Base-by-base conservation (phyloP, 2,888 invertebrate species). In the Leuctra nigra region DNA sequence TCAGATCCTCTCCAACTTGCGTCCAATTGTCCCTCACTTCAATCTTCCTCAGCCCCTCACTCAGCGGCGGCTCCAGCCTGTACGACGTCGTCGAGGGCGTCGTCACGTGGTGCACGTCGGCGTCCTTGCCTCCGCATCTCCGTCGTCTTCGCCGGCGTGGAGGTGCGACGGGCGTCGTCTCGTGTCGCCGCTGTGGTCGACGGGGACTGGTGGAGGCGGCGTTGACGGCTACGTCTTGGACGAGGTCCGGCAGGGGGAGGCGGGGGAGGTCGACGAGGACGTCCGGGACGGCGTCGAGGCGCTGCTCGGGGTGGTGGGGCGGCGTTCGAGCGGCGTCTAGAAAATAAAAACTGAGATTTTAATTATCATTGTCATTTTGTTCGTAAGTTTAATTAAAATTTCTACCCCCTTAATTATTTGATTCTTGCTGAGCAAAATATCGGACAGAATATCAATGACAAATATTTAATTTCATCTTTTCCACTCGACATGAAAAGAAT, bases 1-100 rank as follows among this genome's bases (percentile, higher is more conserved):
- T 47, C 7, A 57, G 39, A 1, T 57, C 54, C 20, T 57, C 44
- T 36, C 57, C 57, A 13, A 54, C 33, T 11, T 54, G 39, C 14
- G 35, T 9, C 57, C 57, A 57, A 20, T 52, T 53, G 22, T 56
- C 56, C 11, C 50, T 18, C 1, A 50, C 22, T 13, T 50, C 35
- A 14, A 50, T 35, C 20, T 50, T 50, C 20, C n/a, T 20, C n/a
- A 18, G 23, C 44, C 4, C 44, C 44, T 20, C 44, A n/a, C 13
- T 20, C 22, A 23, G 39, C 39, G 39, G 39, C 2, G 39, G 36
- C 36, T 13, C 29, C 29, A 29, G 6, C 29, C 29, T 29, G 29
- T 29, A 29, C 29, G 9, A n/a, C 44, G 35, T 33, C 35, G 35
- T 2, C 20, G 50, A 14, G 18, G 18, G 50, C 50, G 18, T 14